These are phyloP conservation scores for Siphonodentalium dalli DNA, from an alignment of 2,888 invertebrate species.

Conservation along the genomic window DNA sequence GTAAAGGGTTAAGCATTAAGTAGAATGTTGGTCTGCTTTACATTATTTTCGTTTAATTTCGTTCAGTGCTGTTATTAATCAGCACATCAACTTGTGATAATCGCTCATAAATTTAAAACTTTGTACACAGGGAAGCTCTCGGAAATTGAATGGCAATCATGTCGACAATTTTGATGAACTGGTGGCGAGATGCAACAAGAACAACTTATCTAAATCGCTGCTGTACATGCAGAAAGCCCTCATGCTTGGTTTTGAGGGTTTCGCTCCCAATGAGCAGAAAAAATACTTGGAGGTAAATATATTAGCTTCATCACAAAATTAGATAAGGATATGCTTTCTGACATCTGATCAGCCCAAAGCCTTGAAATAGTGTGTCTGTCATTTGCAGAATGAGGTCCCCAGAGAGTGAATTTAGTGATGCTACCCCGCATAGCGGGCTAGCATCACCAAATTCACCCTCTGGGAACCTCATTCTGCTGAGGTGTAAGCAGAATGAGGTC, in stretches of 20 bases:
- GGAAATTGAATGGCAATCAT: conserved; percentile 27
- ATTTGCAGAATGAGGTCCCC: no score
- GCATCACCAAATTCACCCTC: no score
- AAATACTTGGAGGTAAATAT: conserved; percentile 40
- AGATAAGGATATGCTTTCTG: not conserved
- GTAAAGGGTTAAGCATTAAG: no score
- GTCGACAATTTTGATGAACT: conserved; percentile 52
- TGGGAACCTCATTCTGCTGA: no score
- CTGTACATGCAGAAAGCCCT: conserved; percentile 57
- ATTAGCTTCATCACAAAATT: not conserved
- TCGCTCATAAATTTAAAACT: no score
- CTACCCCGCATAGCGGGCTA: no score
- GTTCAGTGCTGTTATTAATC: not conserved
- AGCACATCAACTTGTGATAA: not conserved
- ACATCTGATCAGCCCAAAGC: not conserved
- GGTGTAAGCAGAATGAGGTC: no score
- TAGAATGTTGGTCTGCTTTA: not conserved
- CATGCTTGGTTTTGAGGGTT: conserved; percentile 30
- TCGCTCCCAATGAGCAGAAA: conserved; percentile 43
- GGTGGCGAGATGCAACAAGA: conserved; percentile 43
- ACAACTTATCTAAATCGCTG: conserved; percentile 54
- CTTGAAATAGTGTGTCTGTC: not conserved
- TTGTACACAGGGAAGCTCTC: conserved; percentile 28
- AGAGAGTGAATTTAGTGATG: no score
- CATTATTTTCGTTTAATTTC: not conserved